Conservation (phyloP, 2,888 invertebrate genomes). For the Pachymerium ferrugineum region DNA sequence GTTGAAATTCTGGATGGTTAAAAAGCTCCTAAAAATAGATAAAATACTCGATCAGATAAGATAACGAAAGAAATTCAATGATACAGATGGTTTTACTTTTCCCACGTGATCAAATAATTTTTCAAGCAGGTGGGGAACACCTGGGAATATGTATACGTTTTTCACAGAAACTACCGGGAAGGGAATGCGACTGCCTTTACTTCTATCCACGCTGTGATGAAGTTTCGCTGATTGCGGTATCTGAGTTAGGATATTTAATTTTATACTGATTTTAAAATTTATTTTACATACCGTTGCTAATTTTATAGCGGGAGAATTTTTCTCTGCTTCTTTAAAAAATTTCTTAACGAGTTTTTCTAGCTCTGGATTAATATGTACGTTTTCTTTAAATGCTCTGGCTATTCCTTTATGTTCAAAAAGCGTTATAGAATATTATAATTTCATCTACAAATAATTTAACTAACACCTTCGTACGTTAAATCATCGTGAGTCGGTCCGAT, state of each 20-base stretch:
- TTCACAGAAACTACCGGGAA: slow-evolving; percentile 52
- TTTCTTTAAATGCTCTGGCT: slow-evolving; percentile 50
- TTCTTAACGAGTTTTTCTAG: slow-evolving; percentile 41
- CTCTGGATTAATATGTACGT: slow-evolving; percentile 46
- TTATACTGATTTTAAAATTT: background rate
- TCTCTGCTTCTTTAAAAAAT: background rate
- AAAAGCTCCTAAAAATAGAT: background rate
- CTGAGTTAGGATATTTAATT: background rate
- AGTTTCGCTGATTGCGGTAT: background rate
- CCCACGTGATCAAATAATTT: slow-evolving; percentile 39
- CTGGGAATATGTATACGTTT: slow-evolving; percentile 67
- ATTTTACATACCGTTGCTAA: slow-evolving; percentile 42
- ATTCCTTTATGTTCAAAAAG: slow-evolving; percentile 41
- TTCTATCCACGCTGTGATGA: background rate
- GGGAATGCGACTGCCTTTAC: slow-evolving; percentile 48
- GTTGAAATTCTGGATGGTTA: background rate
- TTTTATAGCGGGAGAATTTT: slow-evolving; percentile 37
- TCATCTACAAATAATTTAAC: background rate
- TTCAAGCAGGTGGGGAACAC: slow-evolving; percentile 57
- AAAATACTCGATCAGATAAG: no score
- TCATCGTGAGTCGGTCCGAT: slow-evolving; percentile 77
- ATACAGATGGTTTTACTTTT: slow-evolving; percentile 1
- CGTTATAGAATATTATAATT: background rate
- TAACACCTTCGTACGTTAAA: slow-evolving; percentile 61
- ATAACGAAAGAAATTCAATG: no score